phyloP scores from a whole-genome alignment of 2,888 invertebrate species.

The Pteria penguin region DNA sequence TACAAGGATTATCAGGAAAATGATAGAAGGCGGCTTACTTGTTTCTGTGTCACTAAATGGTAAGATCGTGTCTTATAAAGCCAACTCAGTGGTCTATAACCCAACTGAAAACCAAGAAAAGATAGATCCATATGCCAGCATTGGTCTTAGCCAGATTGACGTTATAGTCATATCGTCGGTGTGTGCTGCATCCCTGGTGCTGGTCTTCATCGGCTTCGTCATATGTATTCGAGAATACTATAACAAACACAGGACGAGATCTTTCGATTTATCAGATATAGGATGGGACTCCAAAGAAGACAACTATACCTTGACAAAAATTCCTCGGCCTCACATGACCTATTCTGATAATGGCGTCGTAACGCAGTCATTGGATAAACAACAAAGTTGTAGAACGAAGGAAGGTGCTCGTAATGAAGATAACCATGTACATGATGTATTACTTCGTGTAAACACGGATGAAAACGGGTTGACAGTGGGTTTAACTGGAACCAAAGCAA shows the following conservation, averaged over 20 bases:
- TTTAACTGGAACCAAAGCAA: slow-evolving; percentile 47
- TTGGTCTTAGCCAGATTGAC: slow-evolving; percentile 57
- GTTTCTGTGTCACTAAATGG: too few relatives aligned
- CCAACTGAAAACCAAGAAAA: not conserved
- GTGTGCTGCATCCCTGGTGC: slow-evolving; percentile 57
- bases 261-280: slow-evolving; percentile 64
- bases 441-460: slow-evolving; percentile 57
- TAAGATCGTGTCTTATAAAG: too few relatives aligned
- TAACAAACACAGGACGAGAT: slow-evolving; percentile 57
- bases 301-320: slow-evolving; percentile 67
- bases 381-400: slow-evolving; percentile 15
- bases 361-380: slow-evolving; percentile 42
- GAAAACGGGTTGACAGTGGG: slow-evolving; percentile 62
- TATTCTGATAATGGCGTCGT: slow-evolving; percentile 57
- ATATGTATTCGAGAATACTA: slow-evolving; percentile 63
- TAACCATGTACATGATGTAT: slow-evolving; percentile 48
- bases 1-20: too few relatives aligned
- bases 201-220: slow-evolving; percentile 56
- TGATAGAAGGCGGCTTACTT: too few relatives aligned
- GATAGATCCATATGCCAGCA: not conserved
- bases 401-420: slow-evolving; percentile 20
- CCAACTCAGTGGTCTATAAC: too few relatives aligned
- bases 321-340: slow-evolving; percentile 61
- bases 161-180: slow-evolving; percentile 67
- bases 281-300: slow-evolving; percentile 63